phyloP scores from a whole-genome alignment of 2,113 vertebrate genomes.

The Corythornis madagascariensis region DNA sequence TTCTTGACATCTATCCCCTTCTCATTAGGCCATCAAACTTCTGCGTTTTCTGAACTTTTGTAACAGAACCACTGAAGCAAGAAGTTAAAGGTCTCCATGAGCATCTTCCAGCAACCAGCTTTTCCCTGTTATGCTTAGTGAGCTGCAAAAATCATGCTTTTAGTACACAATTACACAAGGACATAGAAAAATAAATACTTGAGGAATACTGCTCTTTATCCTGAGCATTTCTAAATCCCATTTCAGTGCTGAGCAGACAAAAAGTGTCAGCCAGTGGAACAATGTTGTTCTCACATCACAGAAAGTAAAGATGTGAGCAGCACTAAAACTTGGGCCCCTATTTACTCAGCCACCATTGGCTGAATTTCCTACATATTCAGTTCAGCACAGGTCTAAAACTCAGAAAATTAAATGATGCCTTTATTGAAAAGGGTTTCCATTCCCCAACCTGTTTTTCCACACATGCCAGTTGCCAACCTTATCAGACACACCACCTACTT shows the following conservation, averaged over 20 bases:
- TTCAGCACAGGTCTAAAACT: background rate
- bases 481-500: background rate
- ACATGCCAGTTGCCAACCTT: background rate
- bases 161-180: background rate
- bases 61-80: background rate
- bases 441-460: background rate
- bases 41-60: background rate
- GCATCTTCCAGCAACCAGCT: background rate
- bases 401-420: background rate
- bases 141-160: background rate
- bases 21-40: background rate
- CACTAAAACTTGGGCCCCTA: background rate
- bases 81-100: background rate
- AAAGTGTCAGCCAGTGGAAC: background rate
- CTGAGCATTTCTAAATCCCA: background rate
- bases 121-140: background rate
- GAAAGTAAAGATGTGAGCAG: background rate
- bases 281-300: background rate
- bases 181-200: background rate
- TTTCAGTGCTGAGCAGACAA: background rate
- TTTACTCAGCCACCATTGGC: background rate
- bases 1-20: background rate
- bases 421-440: background rate
- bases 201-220: background rate
- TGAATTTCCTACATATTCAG: background rate